Evolutionary conservation across 2,888 invertebrate genomes (phyloP), one percentile per base, ranked within the genome.

Genomic region (Synanthedon vespiformis): DNA sequence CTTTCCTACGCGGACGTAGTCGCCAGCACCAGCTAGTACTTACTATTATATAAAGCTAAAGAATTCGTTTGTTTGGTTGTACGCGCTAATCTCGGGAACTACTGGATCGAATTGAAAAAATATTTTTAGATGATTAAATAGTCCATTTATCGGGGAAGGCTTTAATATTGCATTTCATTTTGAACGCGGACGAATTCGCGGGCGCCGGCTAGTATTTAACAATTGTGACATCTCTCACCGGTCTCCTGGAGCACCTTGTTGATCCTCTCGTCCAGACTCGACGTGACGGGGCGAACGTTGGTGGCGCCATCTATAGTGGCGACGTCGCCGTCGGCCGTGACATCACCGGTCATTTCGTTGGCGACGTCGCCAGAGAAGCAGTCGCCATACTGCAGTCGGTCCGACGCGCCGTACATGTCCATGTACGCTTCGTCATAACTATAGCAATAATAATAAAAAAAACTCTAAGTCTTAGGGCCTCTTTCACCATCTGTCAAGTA

Each of bases 391-490:
- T 83, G 82, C 56, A 85, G 67, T 1, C 80, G 71, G 58, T 87
- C 87, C 1, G 79, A 59, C 4, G 83, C 87, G 1, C 84, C 85
- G 64, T 85, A 88, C 72, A 73, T 86, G 41, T 83, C 86, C 67
- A 77, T 74, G 58, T 87, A 86, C 0, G 86, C 87, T 55, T 83
- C 84, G 55, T 87, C 86, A 58, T 86, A 86, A 0, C 86, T 81
- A 58, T 0, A 55, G 48, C 8, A 34, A 34, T 34, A 10, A 34
- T 5, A 10, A 10, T 34, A 1, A 10, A 6, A 34, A 34, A 34
- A 22, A 4, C 4, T 1, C 8, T 1, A n/a, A 34, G 34, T 34
- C 10, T 6, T 27, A n/a, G n/a, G n/a, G n/a, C n/a, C n/a, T n/a
- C n/a, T n/a, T n/a, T n/a, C n/a, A n/a, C n/a, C n/a, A n/a, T n/a